phyloP scores from a whole-genome alignment of 2,797 vertebrate species.

The Brachyrhaphis roseni region DNA sequence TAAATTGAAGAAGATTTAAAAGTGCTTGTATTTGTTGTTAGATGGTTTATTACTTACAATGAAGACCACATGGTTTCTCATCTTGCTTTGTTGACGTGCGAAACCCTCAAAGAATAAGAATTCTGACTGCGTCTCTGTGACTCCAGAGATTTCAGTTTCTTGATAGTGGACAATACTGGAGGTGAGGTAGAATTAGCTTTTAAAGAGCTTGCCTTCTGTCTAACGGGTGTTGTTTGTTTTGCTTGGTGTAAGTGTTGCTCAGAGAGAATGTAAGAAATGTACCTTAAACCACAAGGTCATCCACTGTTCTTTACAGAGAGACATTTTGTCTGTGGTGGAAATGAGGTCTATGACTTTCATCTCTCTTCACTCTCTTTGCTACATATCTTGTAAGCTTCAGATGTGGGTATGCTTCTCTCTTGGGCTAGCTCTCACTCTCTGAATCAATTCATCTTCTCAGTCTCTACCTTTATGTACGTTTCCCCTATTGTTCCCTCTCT shows the following conservation, averaged over 20 bases:
- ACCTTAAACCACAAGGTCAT: conserved; percentile 33
- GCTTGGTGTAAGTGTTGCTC: conserved; percentile 9
- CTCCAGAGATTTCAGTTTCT: conserved; percentile 45
- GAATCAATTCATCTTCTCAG: conserved; percentile 20
- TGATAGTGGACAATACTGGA: conserved; percentile 34
- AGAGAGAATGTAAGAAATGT: conserved; percentile 12
- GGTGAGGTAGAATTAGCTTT: conserved; percentile 45
- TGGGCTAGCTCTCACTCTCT: conserved; percentile 37
- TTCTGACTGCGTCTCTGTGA: conserved; percentile 43
- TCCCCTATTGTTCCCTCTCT: conserved; percentile 3
- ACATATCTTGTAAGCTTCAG: conserved; percentile 19
- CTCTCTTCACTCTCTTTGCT: conserved; percentile 15
- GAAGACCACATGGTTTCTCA: conserved; percentile 11
- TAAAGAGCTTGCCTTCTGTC: conserved; percentile 50
- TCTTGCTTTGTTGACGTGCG: neutral
- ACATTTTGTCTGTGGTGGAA: conserved; percentile 36
- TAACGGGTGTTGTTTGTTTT: conserved; percentile 33
- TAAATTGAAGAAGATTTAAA: conserved; percentile 62
- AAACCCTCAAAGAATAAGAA: conserved; percentile 45
- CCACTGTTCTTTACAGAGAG: conserved; percentile 24
- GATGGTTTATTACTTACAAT: conserved; percentile 64
- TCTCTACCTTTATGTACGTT: conserved; percentile 33
- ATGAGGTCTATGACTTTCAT: conserved; percentile 10
- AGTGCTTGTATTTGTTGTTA: conserved; percentile 60
- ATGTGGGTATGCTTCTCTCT: conserved; percentile 37